A percentile compares a stretch with the other conserved stretches of the same genome.
phyloP scores from a whole-genome alignment of 2,113 vertebrate genomes.

The Anguilla japonica region DNA sequence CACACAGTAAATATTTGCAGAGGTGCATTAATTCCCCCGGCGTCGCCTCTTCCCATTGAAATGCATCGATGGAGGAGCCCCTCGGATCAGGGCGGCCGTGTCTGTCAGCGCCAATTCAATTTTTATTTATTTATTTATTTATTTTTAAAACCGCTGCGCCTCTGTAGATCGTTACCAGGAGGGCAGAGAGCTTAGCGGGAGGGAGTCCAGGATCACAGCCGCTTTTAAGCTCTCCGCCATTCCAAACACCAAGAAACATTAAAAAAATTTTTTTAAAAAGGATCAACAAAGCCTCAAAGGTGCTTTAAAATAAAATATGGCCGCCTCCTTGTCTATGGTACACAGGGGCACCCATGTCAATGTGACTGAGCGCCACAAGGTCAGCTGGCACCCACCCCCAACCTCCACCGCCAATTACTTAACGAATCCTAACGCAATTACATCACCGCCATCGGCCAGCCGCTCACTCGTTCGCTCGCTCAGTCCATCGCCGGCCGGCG shows the following conservation, averaged over 20 bases:
- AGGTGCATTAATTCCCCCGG: neutral
- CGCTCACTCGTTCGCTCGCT: neutral
- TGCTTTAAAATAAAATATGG: too few species aligned
- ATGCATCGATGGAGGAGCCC: neutral
- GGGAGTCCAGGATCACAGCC: too few species aligned
- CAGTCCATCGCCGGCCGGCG: neutral
- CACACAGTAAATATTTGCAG: neutral
- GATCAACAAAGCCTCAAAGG: too few species aligned
- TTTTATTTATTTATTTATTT: too few species aligned
- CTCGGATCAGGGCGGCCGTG: neutral
- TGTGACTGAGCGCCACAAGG: neutral
- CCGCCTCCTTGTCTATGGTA: too few species aligned
- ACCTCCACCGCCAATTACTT: neutral
- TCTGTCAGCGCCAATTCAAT: neutral
- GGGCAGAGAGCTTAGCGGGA: too few species aligned
- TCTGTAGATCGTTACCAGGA: too few species aligned
- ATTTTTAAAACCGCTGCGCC: too few species aligned
- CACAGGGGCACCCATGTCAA: neutral
- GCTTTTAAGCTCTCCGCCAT: too few species aligned
- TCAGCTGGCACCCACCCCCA: neutral
- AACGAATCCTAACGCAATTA: neutral
- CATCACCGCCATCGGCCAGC: neutral
- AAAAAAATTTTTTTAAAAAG: too few species aligned
- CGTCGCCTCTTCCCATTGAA: neutral
- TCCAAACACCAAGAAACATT: too few species aligned